Evolutionary conservation across 2,113 vertebrate species (phyloP), one percentile per base, ranked within the genome.

Genomic region (Cavia aperea): DNA sequence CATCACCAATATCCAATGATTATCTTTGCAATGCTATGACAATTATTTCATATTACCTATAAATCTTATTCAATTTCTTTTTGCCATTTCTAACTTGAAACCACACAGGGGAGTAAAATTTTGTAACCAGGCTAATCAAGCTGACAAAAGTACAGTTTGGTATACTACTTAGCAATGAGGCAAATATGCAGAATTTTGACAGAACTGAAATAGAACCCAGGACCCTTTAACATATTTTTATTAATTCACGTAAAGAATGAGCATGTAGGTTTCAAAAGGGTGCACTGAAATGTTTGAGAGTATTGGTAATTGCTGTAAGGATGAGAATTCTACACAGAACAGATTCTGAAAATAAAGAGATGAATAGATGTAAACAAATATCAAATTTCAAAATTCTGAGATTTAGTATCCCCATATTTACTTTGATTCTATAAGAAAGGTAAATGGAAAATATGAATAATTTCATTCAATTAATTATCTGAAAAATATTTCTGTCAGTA

Each of bases 251-350:
- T 46, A 75, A 26, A 58, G n/a, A 70, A 39, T 3, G 13, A 70
- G 6, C 4, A 85, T 33, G 19, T 23, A n/a, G 58, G 68, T 94
- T 63, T 24, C 24, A 49, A 51, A 72, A 72, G 58, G 26, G 2
- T 33, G 63, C n/a, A 26, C 10, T 18, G 4, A 15, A 19, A 60
- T 14, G 65, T 88, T 93, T 88, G 8, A 88, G 29, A 83, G 23
- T 79, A 62, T 70, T 72, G 77, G 54, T 56, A 70, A 51, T 14
- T 9, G 65, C 75, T 5, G 39, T 68, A 85, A 70, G 24, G 1
- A 43, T 49, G 1, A 11, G 4, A 4, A 49, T 68, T 58, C 26
- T 13, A 65, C 3, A 23, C 2, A 60, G 0, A 62, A 1, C 36
- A 56, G 13, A 84, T 4, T 72, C 84, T 18, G 13, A 6, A 54